Conservation (phyloP, 2,113 vertebrate species). For the Platichthys stellatus region DNA sequence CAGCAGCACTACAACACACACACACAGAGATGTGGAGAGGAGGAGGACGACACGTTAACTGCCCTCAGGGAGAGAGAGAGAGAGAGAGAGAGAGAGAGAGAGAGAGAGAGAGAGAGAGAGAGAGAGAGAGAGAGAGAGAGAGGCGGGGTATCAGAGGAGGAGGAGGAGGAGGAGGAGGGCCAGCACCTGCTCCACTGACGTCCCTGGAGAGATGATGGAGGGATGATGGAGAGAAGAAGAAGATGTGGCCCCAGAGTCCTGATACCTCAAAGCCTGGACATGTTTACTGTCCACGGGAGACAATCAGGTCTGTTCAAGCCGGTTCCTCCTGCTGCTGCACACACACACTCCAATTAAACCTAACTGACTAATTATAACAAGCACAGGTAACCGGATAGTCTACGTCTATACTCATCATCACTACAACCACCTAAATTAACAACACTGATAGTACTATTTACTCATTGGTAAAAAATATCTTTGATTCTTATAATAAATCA, state of each 20-base stretch:
- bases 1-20: constrained; percentile 29
- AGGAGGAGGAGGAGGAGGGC: constrained; percentile 27
- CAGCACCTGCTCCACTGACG: constrained; percentile 77
- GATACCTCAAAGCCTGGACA: constrained; percentile 71
- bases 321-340: constrained; percentile 44
- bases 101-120: constrained; percentile 25
- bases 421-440: background rate
- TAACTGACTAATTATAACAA: background rate
- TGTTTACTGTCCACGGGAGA: constrained; percentile 74
- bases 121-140: constrained; percentile 37
- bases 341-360: background rate
- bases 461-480: background rate
- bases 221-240: constrained; percentile 53
- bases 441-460: background rate
- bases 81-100: constrained; percentile 23
- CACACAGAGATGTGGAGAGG: constrained; percentile 34
- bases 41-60: constrained; percentile 65
- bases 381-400: background rate
- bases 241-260: constrained; percentile 70
- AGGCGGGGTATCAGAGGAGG: constrained; percentile 26
- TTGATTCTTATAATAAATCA: background rate
- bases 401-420: background rate
- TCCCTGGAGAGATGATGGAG: constrained; percentile 72
- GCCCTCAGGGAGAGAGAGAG: constrained; percentile 41
- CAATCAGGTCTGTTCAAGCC: constrained; percentile 54